Base-by-base conservation (phyloP, 2,113 vertebrate genomes). In the Eublepharis macularius region DNA sequence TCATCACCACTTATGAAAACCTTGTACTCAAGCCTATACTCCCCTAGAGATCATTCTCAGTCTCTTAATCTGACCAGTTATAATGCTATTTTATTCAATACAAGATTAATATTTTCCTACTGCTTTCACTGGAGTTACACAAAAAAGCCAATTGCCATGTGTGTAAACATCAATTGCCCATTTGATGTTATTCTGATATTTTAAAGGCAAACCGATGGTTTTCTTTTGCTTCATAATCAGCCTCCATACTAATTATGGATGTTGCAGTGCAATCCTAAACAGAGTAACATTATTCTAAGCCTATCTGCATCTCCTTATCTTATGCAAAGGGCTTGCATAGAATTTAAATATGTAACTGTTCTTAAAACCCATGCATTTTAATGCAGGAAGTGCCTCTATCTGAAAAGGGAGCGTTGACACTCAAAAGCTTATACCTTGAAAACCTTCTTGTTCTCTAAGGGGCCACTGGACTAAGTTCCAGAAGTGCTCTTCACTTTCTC, bases 1-100 rank as follows among this genome's bases (percentile, higher is more conserved):
- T 29, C 73, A 68, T 0, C 2, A 1, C 54, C 11, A 1, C 45
- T 11, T n/a, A 41, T 36, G 10, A 0, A 0, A 1, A 51, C 6
- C 14, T 26, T 3, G 29, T 1, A 1, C 24, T 51, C 45, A 3
- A 60, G 16, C 1, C 49, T n/a, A 66, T 17, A 16, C 1, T 73
- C n/a, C n/a, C n/a, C n/a, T n/a, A 6, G 21, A 45, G 66, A 11
- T 47, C 5, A 47, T 47, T 47, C 45, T 47, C 45, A 47, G 45
- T 47, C 45, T 47, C 45, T 47, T 47, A 47, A 47, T 47, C 45
- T 47, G 26, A 2, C n/a, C 74, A 6, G 10, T 63, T 43, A 17
- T 16, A 82, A 76, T 4, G 8, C 51, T 60, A 70, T 54, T 76
- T 73, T 14, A 72, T 4, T 72, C 63, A 39, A 4, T 3, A 41